A percentile compares a stretch with the other conserved stretches of the same genome.
Evolutionary conservation across 2,888 invertebrate genomes (phyloP).

Genomic region (Tetranychus piercei): DNA sequence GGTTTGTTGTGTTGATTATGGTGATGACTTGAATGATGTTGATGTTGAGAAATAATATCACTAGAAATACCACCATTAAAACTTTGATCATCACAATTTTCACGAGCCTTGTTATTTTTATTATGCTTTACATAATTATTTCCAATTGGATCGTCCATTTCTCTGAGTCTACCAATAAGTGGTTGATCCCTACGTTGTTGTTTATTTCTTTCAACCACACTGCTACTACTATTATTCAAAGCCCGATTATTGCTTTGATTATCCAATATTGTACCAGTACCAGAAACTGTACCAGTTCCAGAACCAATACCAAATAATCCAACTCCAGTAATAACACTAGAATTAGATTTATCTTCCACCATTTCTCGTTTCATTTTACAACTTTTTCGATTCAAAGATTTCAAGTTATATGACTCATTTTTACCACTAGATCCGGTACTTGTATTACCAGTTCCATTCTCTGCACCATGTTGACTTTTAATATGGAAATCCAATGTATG

Average conservation of each 20-base stretch:
- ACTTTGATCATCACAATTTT: no score
- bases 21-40: neutral
- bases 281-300: neutral
- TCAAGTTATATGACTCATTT: neutral
- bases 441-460: neutral
- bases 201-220: no score
- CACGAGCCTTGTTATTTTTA: no score
- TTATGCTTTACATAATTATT: no score
- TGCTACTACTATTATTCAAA: no score
- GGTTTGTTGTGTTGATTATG: no score
- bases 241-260: no score
- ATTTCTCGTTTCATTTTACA: neutral
- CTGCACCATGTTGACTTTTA: conserved; percentile 22
- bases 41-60: no score
- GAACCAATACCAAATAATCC: neutral
- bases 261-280: neutral
- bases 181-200: no score
- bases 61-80: no score
- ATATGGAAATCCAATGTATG: conserved; percentile 24
- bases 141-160: no score
- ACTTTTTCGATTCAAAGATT: conserved; percentile 5
- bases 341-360: neutral
- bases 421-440: neutral
- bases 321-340: neutral
- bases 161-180: no score